phyloP scores from a whole-genome alignment of 1,140 invertebrate genomes.

The Nasonia vitripennis region DNA sequence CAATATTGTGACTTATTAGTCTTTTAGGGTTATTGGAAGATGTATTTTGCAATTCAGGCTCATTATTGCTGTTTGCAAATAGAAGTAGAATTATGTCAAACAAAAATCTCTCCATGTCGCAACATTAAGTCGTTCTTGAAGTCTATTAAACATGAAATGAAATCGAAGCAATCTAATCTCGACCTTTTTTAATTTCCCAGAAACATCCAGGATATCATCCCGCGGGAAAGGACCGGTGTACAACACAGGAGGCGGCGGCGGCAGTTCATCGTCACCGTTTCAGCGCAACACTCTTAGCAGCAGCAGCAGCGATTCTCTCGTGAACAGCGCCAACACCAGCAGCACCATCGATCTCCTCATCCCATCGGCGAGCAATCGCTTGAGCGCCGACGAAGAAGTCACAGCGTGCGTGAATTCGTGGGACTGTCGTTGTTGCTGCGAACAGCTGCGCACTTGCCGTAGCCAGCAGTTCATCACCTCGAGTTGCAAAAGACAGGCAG shows the following conservation, averaged over 20 bases:
- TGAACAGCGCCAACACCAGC: conserved; percentile 64
- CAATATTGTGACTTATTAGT: too few species aligned
- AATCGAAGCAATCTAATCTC: too few species aligned
- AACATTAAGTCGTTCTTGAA: too few species aligned
- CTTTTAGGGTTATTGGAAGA: too few species aligned
- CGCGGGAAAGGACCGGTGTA: conserved; percentile 74
- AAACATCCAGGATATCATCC: conserved; percentile 76
- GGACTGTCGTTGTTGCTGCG: conserved; percentile 2
- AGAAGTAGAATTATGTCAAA: too few species aligned
- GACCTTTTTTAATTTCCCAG: conserved; percentile 59
- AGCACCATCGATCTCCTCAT: neutral
- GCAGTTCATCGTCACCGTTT: conserved; percentile 51
- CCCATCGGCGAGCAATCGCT: conserved; percentile 59
- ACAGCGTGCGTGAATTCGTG: neutral
- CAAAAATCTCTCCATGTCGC: too few species aligned
- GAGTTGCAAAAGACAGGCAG: conserved; percentile 77
- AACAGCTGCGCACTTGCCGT: conserved; percentile 55
- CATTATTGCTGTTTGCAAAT: too few species aligned
- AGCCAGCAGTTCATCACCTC: conserved; percentile 71
- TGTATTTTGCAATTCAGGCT: too few species aligned
- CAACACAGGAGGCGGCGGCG: conserved; percentile 72
- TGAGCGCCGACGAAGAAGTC: conserved; percentile 46
- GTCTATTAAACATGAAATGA: too few species aligned
- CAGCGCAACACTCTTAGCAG: neutral
- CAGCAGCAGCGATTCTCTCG: conserved; percentile 17